A percentile compares a stretch with the other conserved stretches of the same genome.
Conservation (phyloP, 1,140 invertebrate species). For the Mya arenaria region DNA sequence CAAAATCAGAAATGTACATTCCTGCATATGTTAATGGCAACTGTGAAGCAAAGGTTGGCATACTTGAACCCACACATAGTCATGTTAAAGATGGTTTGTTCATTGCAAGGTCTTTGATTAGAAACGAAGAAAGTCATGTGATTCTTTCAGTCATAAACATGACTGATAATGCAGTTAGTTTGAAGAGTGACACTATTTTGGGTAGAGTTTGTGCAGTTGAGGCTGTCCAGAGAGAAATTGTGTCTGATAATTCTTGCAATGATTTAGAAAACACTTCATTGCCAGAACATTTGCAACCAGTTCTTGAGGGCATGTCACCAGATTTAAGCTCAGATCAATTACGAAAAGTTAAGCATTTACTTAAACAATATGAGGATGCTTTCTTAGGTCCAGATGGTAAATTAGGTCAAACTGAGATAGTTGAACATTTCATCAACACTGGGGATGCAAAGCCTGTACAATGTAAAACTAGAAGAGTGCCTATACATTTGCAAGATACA, state of each 20-base stretch:
- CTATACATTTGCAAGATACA: conserved; percentile 2
- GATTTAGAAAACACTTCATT: no score
- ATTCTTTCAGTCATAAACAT: conserved; percentile 22
- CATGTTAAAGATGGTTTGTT: conserved; percentile 26
- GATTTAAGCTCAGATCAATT: conserved; percentile 6
- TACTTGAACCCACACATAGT: conserved; percentile 33
- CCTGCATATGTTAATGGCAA: conserved; percentile 20
- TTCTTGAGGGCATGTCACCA: background rate
- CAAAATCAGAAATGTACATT: conserved; percentile 31
- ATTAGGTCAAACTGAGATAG: conserved; percentile 47
- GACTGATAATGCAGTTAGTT: background rate
- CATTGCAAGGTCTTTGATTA: conserved; percentile 29
- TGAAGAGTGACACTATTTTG: conserved; percentile 7
- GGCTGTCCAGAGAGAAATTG: no score
- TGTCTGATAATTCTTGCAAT: no score
- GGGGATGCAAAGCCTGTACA: conserved; percentile 46
- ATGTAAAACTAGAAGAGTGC: conserved; percentile 27
- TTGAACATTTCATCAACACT: conserved; percentile 51
- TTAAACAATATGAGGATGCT: conserved; percentile 42
- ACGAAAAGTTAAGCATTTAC: background rate
- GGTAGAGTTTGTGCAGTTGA: background rate
- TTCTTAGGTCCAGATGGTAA: conserved; percentile 49
- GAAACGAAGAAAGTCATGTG: background rate
- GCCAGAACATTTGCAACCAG: conserved; percentile 40
- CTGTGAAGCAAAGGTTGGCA: background rate